Conservation (phyloP, 2,113 vertebrate species). For the Aramus guarauna region DNA sequence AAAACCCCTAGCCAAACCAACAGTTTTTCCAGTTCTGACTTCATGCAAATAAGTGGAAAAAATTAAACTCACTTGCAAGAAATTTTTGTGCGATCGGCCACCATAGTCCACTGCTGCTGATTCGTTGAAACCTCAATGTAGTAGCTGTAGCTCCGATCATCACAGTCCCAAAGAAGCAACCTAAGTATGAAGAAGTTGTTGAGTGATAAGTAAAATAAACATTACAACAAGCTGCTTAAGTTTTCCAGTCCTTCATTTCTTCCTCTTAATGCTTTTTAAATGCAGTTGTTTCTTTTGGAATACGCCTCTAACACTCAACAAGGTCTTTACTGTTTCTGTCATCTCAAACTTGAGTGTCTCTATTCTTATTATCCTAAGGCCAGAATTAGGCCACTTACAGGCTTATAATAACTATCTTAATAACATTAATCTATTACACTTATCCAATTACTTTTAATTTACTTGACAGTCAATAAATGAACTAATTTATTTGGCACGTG, state of each 20-base stretch:
- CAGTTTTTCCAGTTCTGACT: background rate
- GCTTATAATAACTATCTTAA: background rate
- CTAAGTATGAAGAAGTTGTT: conserved; percentile 61
- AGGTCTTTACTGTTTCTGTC: background rate
- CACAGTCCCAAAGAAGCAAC: conserved; percentile 96
- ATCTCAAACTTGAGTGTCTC: background rate
- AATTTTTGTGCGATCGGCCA: conserved; percentile 89
- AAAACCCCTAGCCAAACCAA: rapidly evolving
- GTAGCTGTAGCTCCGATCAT: conserved; percentile 96
- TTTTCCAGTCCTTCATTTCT: background rate
- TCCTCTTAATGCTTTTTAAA: background rate
- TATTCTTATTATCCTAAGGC: background rate
- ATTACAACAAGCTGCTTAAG: background rate
- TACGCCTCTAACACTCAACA: background rate
- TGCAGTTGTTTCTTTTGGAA: background rate
- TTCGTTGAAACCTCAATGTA: conserved; percentile 93
- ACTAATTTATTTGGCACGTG: background rate
- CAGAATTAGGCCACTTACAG: background rate
- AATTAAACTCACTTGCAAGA: conserved; percentile 86
- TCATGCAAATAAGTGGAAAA: background rate
- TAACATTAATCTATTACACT: background rate
- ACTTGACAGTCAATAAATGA: background rate
- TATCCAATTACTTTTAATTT: background rate
- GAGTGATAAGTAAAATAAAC: background rate
- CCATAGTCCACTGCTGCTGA: conserved; percentile 95